A percentile compares a stretch with the other conserved stretches of the same genome.
phyloP scores from a whole-genome alignment of 1,140 invertebrate species.

The Pararge aegeria region DNA sequence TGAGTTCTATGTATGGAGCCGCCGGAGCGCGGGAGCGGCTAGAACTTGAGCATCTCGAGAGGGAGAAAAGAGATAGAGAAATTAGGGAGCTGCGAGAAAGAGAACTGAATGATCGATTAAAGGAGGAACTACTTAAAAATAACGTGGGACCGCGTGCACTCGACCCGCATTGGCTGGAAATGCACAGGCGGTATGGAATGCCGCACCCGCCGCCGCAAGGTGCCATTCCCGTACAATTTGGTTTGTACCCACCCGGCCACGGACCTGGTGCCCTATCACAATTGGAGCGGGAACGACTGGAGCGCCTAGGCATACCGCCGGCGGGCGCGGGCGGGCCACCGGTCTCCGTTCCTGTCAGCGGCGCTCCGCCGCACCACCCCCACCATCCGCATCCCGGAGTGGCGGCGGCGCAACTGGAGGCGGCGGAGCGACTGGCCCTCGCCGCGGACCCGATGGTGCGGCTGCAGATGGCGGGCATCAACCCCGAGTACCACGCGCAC shows the following conservation, averaged over 20 bases:
- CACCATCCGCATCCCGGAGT: slow-evolving; percentile 80
- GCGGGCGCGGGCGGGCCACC: slow-evolving; percentile 70
- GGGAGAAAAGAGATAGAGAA: slow-evolving; percentile 91
- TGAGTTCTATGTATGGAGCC: slow-evolving; percentile 87
- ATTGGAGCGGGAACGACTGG: slow-evolving; percentile 92
- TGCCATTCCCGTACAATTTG: slow-evolving; percentile 81
- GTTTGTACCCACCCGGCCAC: slow-evolving; percentile 83
- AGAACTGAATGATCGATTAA: slow-evolving; percentile 88
- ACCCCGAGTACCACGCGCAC: slow-evolving; percentile 90
- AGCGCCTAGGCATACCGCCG: slow-evolving; percentile 87
- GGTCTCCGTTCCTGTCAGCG: slow-evolving; percentile 74
- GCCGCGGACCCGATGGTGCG: slow-evolving; percentile 82
- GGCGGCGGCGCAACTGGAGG: slow-evolving; percentile 81
- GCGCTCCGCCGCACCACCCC: slow-evolving; percentile 58
- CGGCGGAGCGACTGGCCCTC: slow-evolving; percentile 69
- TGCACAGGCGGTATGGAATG: slow-evolving; percentile 86
- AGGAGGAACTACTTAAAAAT: slow-evolving; percentile 92
- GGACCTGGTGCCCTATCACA: slow-evolving; percentile 85
- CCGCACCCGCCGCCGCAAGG: slow-evolving; percentile 71
- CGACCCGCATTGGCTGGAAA: slow-evolving; percentile 95
- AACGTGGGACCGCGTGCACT: slow-evolving; percentile 82
- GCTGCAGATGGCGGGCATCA: slow-evolving; percentile 92
- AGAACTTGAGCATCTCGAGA: slow-evolving; percentile 90
- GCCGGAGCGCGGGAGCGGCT: slow-evolving; percentile 87
- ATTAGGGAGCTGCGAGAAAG: slow-evolving; percentile 91